Base-by-base conservation (phyloP, 2,113 vertebrate species). In the Scomber scombrus region DNA sequence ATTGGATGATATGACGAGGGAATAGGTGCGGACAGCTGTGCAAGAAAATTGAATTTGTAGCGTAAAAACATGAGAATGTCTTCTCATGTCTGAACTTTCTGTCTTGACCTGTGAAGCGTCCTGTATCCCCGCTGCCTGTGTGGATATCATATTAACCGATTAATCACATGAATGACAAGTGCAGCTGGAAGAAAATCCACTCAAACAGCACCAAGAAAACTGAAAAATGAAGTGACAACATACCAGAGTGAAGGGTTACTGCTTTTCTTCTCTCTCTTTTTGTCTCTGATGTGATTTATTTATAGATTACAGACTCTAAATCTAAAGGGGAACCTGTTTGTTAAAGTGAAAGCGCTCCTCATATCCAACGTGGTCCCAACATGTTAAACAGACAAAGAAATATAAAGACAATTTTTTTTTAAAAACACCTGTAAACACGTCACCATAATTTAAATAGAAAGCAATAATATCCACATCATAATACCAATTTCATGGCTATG, bases 101-200 rank as follows among this genome's bases (percentile, higher is more conserved):
- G 64, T 56, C 57, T 40, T 29, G 66, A 80, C 67, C 67, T 71
- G 45, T 21, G 31, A 40, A 12, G 3, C n/a, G 23, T 11, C 40
- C 61, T 16, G 43, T 18, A 40, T 40, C 34, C 31, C 31, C 18
- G 55, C 19, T 16, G 47, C 12, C 55, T 16, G 56, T 31, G 9
- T 10, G 58, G 15, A 19, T 16, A 57, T 43, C 31, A 21, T 46
- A 52, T 57, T 49, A n/a, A 12, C 29, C 1, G 9, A 50, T 70
- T 31, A 70, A 12, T 75, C 56, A 63, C 11, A n/a, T 43, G 46
- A 72, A 63, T 12, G 74, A 61, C 26, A 69, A 63, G 31, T 51
- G 71, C 83, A 85, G 84, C 80, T 72, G 80, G n/a, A 55, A 3
- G 26, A 34, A 26, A 51, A 75, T 63, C 1, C 0, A 12, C 5